phyloP scores from a whole-genome alignment of 2,888 invertebrate species.

The Zhuqinia jingwanae region DNA sequence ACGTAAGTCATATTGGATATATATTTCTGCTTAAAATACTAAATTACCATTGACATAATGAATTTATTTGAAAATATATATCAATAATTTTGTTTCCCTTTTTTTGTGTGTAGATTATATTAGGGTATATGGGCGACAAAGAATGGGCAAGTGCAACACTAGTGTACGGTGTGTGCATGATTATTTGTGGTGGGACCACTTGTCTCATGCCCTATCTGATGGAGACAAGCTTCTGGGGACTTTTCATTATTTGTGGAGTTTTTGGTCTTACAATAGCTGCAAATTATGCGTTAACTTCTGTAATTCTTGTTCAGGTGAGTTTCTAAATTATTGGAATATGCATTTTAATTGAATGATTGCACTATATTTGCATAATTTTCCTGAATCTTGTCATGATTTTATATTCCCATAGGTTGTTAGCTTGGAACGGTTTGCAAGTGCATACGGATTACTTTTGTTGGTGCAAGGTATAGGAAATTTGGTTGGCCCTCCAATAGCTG shows the following conservation, averaged over 20 bases:
- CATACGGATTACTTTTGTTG: conserved; percentile 92
- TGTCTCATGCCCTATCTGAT: conserved; percentile 77
- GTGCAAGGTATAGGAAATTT: conserved; percentile 95
- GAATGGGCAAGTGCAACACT: conserved; percentile 90
- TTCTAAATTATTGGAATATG: too few relatives aligned
- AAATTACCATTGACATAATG: too few relatives aligned
- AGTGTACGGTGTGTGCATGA: conserved; percentile 85
- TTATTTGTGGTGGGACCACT: conserved; percentile 76
- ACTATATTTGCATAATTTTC: too few relatives aligned
- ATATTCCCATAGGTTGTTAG: conserved; percentile 86
- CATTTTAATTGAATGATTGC: too few relatives aligned
- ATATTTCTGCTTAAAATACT: not conserved
- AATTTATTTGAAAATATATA: too few relatives aligned
- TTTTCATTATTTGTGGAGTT: conserved; percentile 87
- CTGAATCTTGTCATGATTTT: not conserved
- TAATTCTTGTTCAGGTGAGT: conserved; percentile 91
- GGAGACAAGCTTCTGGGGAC: conserved; percentile 80
- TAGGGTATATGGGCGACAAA: conserved; percentile 95
- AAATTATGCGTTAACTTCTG: conserved; percentile 94
- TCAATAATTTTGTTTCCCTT: too few relatives aligned
- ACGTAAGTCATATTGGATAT: conserved; percentile 84
- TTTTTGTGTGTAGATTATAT: conserved; percentile 86
- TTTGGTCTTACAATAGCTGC: conserved; percentile 96
- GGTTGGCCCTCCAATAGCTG: conserved; percentile 94
- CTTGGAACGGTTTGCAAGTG: conserved; percentile 94